Evolutionary conservation across 2,113 vertebrate genomes (phyloP).

Genomic region (Microcebus lehilahytsara): DNA sequence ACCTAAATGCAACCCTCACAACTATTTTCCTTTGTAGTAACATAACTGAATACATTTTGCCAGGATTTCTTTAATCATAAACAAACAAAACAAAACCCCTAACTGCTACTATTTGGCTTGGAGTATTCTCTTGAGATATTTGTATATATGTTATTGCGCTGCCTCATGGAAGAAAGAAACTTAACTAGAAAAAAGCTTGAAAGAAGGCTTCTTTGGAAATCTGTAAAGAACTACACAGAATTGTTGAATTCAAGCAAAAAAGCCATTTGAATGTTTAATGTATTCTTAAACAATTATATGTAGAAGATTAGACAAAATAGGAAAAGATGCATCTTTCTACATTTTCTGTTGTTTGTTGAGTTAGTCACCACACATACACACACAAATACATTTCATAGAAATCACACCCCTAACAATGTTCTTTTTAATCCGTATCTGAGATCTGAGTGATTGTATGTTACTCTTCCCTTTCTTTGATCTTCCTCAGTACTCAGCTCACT

Average conservation of each 20-base stretch:
- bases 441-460: slow-evolving; percentile 84
- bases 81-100: neutral
- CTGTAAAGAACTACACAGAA: slow-evolving; percentile 44
- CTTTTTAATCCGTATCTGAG: slow-evolving; percentile 47
- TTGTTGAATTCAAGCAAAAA: slow-evolving; percentile 18
- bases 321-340: slow-evolving; percentile 40
- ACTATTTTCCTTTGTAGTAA: slow-evolving; percentile 34
- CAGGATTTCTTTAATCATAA: slow-evolving; percentile 44
- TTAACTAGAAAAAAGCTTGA: neutral
- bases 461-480: slow-evolving; percentile 90
- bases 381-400: neutral
- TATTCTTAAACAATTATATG: slow-evolving; percentile 24
- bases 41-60: slow-evolving; percentile 38
- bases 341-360: neutral
- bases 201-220: slow-evolving; percentile 46
- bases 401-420: slow-evolving; percentile 5
- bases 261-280: slow-evolving; percentile 11
- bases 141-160: slow-evolving; percentile 56
- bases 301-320: slow-evolving; percentile 49
- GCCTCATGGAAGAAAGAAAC: slow-evolving; percentile 15
- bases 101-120: neutral
- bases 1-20: neutral
- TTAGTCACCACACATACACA: neutral
- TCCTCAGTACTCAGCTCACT: slow-evolving; percentile 80
- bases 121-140: slow-evolving; percentile 58